Percentiles rank a stretch among this genome's conserved stretches.
These are phyloP conservation scores for Capromys pilorides DNA, from an alignment of 2,797 vertebrate genomes.

Conservation along the genomic window DNA sequence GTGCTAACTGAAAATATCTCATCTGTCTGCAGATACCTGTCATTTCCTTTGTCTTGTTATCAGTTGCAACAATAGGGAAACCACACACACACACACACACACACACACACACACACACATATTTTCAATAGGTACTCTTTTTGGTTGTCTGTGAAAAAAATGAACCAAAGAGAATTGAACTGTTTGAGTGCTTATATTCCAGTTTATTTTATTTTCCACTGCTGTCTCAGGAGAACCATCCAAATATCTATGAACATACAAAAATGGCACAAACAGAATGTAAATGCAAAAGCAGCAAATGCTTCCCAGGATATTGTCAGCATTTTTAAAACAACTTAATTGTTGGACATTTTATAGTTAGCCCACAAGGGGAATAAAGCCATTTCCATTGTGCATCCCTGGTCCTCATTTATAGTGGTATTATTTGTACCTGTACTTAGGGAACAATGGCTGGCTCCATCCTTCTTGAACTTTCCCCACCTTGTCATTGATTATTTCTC, in stretches of 20 bases:
- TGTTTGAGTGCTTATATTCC: background rate
- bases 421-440: background rate
- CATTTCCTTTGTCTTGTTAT: background rate
- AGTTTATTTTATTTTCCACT: background rate
- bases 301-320: slow-evolving; percentile 6
- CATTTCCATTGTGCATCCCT: background rate
- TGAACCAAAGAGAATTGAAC: background rate
- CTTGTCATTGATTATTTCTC: slow-evolving; percentile 34
- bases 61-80: background rate
- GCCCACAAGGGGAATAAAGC: background rate
- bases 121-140: background rate
- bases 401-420: background rate
- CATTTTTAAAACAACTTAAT: slow-evolving; percentile 6
- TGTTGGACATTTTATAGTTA: background rate
- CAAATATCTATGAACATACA: background rate
- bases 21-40: background rate
- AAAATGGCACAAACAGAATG: slow-evolving; percentile 28
- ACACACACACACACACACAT: background rate
- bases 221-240: slow-evolving; percentile 15
- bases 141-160: background rate
- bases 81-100: background rate
- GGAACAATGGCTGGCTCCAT: background rate
- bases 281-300: slow-evolving; percentile 31
- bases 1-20: background rate
- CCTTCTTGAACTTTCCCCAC: background rate